Conservation (phyloP, 1,140 invertebrate species). For the Nebria ingens region DNA sequence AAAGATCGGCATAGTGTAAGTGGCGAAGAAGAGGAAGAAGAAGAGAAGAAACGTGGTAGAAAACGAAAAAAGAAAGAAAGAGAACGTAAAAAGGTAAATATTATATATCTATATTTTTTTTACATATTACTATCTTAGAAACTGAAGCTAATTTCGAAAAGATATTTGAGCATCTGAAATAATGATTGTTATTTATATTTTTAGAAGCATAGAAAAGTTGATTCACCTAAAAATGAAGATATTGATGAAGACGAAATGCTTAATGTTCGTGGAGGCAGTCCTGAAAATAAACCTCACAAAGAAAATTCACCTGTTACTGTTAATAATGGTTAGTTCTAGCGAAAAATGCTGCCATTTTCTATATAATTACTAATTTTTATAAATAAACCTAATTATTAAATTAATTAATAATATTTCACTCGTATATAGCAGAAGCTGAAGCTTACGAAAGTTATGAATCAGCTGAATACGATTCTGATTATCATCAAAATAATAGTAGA, state of each 20-base stretch:
- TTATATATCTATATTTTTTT: conserved; percentile 4
- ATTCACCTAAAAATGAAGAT: conserved; percentile 40
- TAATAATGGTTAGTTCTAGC: too few species aligned
- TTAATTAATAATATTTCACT: too few species aligned
- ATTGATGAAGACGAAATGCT: conserved; percentile 70
- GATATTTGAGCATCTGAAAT: conserved; percentile 6
- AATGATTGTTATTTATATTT: conserved; percentile 13
- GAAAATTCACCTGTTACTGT: background rate
- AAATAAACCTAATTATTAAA: too few species aligned
- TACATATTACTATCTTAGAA: conserved; percentile 24
- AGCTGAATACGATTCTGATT: conserved; percentile 23
- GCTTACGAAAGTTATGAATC: conserved; percentile 35
- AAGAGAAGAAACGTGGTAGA: conserved; percentile 32
- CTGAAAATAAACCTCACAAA: conserved; percentile 34
- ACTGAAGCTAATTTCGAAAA: conserved; percentile 16
- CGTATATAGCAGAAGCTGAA: conserved; percentile 21
- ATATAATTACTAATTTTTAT: too few species aligned
- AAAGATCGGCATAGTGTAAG: conserved; percentile 33
- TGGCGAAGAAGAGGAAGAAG: conserved; percentile 31
- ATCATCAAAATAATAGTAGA: conserved; percentile 17
- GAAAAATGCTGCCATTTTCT: too few species aligned
- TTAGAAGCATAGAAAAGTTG: conserved; percentile 35
- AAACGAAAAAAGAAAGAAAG: conserved; percentile 35
- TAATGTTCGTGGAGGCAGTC: conserved; percentile 61
- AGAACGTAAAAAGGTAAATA: conserved; percentile 26